Conservation (phyloP, 2,113 vertebrate species). For the Nyctereutes procyonoides region DNA sequence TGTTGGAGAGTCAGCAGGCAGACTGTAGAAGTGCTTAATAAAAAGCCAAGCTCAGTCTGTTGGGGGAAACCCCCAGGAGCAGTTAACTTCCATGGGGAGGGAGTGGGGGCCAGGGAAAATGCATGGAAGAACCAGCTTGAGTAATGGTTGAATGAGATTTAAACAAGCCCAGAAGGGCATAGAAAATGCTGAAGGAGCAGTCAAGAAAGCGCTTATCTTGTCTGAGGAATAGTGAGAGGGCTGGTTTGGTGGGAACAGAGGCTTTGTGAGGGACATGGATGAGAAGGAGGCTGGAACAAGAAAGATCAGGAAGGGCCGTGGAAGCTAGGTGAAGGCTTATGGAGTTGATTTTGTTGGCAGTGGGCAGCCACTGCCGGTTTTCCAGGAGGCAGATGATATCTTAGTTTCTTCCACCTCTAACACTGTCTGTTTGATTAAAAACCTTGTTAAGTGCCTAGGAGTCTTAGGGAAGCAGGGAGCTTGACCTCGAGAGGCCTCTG, state of each 20-base stretch:
- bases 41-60: not conserved
- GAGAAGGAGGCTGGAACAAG: not conserved
- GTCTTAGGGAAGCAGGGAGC: conserved; percentile 1
- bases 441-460: not conserved
- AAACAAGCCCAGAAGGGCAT: not conserved
- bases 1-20: not conserved
- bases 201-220: conserved; percentile 28
- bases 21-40: not conserved
- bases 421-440: conserved; percentile 44
- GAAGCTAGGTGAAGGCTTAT: conserved; percentile 16
- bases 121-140: not conserved
- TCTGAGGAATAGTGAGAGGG: not conserved
- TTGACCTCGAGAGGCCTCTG: conserved; percentile 52
- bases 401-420: conserved; percentile 19
- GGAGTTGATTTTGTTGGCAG: conserved; percentile 43
- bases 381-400: conserved; percentile 29
- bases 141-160: conserved; percentile 35
- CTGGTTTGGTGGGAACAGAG: not conserved
- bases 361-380: not conserved
- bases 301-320: not conserved
- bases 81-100: not conserved
- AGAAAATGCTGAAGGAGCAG: not conserved
- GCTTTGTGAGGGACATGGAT: not conserved
- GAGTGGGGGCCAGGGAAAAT: not conserved
- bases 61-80: not conserved